phyloP scores from a whole-genome alignment of 2,113 vertebrate species.

The Cinclus mexicanus region DNA sequence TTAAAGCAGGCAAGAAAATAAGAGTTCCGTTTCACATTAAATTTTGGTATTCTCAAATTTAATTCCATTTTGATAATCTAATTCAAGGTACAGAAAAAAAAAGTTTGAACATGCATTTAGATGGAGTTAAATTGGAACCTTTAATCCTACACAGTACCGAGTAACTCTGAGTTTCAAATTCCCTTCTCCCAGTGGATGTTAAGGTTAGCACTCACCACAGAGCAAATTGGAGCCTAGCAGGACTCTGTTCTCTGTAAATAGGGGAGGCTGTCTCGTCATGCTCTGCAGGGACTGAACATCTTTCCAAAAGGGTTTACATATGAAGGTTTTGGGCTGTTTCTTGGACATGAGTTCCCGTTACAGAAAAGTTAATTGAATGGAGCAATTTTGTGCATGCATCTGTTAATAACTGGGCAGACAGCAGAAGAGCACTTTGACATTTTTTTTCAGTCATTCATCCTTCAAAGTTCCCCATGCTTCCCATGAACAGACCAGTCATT shows the following conservation, averaged over 20 bases:
- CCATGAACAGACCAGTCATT: not conserved
- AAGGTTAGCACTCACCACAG: not conserved
- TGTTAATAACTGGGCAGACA: not conserved
- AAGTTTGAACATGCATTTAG: not conserved
- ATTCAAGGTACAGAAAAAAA: not conserved
- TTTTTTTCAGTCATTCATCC: not conserved
- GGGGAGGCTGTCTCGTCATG: not conserved
- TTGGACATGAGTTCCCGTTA: not conserved
- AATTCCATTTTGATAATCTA: constrained; percentile 22
- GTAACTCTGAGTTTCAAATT: not conserved
- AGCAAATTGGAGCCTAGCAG: not conserved
- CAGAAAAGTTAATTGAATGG: not conserved
- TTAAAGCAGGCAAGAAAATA: constrained; percentile 10
- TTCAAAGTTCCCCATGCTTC: not conserved
- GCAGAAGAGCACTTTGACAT: not conserved
- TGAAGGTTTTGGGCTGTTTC: not conserved
- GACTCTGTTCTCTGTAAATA: not conserved
- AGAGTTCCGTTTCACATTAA: not conserved
- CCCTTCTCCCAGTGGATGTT: not conserved
- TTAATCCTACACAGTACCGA: constrained; percentile 5
- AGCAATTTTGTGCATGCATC: not conserved
- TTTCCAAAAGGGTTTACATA: not conserved
- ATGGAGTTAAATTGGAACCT: not conserved
- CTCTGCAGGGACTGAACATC: not conserved
- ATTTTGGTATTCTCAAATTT: not conserved